Evolutionary conservation across 2,888 invertebrate species (phyloP), one percentile per base, ranked within the genome.

Genomic region (Epirrhoe tristata): DNA sequence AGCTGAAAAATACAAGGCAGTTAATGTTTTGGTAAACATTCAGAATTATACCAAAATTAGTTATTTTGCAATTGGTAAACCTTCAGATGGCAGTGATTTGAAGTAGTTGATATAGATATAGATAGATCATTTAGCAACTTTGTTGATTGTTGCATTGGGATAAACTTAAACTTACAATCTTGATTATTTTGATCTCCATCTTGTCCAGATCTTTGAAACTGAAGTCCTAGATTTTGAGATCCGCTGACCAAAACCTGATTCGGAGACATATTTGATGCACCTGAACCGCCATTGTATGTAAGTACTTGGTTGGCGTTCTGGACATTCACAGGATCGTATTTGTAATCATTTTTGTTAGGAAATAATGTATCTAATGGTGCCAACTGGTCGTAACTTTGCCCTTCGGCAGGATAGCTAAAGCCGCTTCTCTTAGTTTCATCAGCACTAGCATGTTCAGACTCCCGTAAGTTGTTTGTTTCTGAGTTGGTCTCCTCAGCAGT

Each of bases 1-100:
- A 17, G 46, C 88, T 87, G 77, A 57, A 78, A 84, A 67, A 73
- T 63, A 64, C 51, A 56, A 59, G 48, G 1, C 10, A 55, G 7
- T 31, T 24, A 6, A 43, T 24, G 43, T 14, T 36, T 10, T 5
- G 1, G n/a, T 5, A 36, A 6, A 7, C 14, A 43, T 12, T 5
- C 39, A 10, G 12, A n/a, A n/a, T n/a, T n/a, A 10, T 5, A 24
- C 39, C 8, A 39, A 39, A 39, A 6, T 6, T 5, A 32, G 5
- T 34, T 7, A 1, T 34, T 34, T 4, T 5, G 7, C 6, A 34
- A 34, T 34, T 3, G 36, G 36, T 36, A 36, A 36, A 7, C 36
- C 1, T 36, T 8, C 10, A 36, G 8, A 36, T 36, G 0, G 36
- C 10, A 34, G 7, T 36, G 36, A 8, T 36, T 36, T 36, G 34